These are phyloP conservation scores for Poecile montanus DNA, from an alignment of 2,797 vertebrate species.

Conservation along the genomic window DNA sequence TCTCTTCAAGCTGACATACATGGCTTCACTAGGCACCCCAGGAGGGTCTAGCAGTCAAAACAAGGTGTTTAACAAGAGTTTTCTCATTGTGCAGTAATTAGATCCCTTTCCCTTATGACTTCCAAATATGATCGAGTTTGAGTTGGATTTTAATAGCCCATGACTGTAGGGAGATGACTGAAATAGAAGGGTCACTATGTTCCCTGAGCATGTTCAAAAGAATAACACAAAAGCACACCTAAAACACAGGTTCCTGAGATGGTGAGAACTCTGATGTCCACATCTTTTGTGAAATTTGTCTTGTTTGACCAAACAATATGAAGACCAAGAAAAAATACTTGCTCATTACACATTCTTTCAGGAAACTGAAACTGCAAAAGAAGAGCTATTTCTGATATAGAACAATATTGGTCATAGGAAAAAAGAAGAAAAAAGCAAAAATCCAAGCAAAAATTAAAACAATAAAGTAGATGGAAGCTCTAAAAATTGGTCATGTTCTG, in stretches of 20 bases:
- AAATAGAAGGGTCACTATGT: neutral
- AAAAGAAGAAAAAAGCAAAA: neutral
- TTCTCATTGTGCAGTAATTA: conserved; percentile 7
- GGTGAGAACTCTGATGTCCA: neutral
- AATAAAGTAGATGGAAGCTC: neutral
- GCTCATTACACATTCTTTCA: neutral
- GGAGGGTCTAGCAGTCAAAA: neutral
- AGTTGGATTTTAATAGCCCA: conserved; percentile 12
- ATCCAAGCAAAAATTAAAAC: neutral
- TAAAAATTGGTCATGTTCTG: neutral
- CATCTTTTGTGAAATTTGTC: neutral
- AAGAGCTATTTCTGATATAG: neutral
- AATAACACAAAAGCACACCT: neutral
- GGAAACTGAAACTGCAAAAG: neutral
- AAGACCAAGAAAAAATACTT: neutral
- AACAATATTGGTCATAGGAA: neutral
- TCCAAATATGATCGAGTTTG: neutral
- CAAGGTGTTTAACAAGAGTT: conserved; percentile 16
- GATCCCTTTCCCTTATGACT: neutral
- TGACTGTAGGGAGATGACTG: neutral
- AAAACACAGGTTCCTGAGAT: neutral
- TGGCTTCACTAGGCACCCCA: neutral
- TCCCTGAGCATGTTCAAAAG: neutral
- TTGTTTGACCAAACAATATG: neutral
- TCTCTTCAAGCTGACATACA: neutral